Base-by-base conservation (phyloP, 1,140 invertebrate genomes). In the Oedothorax gibbosus region DNA sequence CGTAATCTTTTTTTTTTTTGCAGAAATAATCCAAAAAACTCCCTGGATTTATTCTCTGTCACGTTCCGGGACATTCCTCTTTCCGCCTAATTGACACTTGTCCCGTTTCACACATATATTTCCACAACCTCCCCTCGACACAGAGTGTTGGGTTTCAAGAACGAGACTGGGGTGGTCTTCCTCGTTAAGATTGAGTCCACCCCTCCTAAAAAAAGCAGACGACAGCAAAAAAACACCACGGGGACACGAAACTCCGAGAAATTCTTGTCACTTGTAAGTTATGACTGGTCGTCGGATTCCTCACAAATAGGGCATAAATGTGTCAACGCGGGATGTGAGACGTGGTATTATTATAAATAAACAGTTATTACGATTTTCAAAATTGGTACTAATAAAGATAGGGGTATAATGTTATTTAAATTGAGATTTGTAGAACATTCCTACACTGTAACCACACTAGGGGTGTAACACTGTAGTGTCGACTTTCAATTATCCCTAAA, bases 111-210 rank as follows among this genome's bases (percentile, higher is more conserved):
- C 69, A 60, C n/a, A 73, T 82, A 73, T 64, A 60, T 73, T 51
- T 51, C 51, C 35, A 20, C 66, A 49, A 9, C 60, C 10, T 57
- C 15, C 20, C 57, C 35, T 75, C 49, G 20, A 11, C 20, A 4
- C 56, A 12, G 9, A 49, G 12, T 77, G 69, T 53, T 73, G 51
- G n/a, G 21, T 76, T 84, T 53, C 81, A 35, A 20, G 21, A 35
- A 56, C 60, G 60, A 76, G 81, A 62, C 69, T 84, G 81, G 81
- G 81, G 81, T 84, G 81, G 81, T 84, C 81, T 50, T 18, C 71
- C 72, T 76, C 80, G 69, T 82, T 82, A 82, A 80, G 60, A 71
- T 51, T 21, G 18, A 15, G 10, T 60, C 14, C 35, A n/a, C 21
- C 2, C 15, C 20, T 60, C 66, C 21, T 60, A 69, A 81, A 9